phyloP scores from a whole-genome alignment of 53 echinoderm and acorn worm genomes.

The Stichopus horrens region DNA sequence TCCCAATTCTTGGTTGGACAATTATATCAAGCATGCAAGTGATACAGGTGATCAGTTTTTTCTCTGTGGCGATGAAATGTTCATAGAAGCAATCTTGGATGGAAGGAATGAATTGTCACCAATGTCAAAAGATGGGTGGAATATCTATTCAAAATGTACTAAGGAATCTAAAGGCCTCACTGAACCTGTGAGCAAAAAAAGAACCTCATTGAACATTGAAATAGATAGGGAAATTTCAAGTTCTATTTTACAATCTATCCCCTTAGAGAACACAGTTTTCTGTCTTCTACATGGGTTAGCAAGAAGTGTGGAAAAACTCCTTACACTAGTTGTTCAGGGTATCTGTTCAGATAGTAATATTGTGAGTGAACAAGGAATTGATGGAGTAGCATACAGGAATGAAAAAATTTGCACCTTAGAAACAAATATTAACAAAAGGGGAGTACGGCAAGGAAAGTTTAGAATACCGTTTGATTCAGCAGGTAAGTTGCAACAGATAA shows the following conservation, averaged over 20 bases:
- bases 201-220: constrained; percentile 46
- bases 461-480: neutral
- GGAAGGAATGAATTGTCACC: constrained; percentile 58
- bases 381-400: neutral
- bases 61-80: constrained; percentile 68
- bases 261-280: constrained; percentile 50
- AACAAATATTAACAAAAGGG: neutral
- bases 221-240: constrained; percentile 53
- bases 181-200: constrained; percentile 41
- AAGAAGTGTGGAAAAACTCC: constrained; percentile 60
- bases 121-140: constrained; percentile 62
- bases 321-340: constrained; percentile 55
- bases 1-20: neutral
- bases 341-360: constrained; percentile 39
- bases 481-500: neutral
- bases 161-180: too few relatives aligned
- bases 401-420: neutral
- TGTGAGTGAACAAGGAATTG: neutral
- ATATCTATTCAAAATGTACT: constrained; percentile 51
- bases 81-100: constrained; percentile 63
- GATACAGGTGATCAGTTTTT: neutral
- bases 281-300: constrained; percentile 61
- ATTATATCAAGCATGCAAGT: neutral
- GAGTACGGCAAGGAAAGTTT: neutral
- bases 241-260: constrained; percentile 59